Conservation (phyloP, 2,888 invertebrate species). For the Desoria tigrina region DNA sequence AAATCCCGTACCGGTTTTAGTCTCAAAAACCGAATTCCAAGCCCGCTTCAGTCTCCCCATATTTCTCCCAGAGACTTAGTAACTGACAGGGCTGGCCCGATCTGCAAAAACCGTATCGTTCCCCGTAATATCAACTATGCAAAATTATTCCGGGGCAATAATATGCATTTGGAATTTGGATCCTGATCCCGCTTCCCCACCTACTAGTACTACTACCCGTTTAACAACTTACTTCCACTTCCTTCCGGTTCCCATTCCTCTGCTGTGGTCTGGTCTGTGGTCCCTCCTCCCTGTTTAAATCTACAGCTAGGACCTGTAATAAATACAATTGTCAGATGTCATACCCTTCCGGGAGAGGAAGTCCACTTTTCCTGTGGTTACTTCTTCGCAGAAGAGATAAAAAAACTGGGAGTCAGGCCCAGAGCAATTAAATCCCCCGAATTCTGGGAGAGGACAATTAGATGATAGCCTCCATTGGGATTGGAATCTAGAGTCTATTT, state of each 20-base stretch:
- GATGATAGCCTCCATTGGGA: too few species aligned
- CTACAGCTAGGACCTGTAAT: too few species aligned
- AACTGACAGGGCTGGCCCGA: slow-evolving; percentile 12
- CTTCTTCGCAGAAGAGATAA: too few species aligned
- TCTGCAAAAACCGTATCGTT: slow-evolving; percentile 11
- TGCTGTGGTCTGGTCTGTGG: not conserved
- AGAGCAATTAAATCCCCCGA: too few species aligned
- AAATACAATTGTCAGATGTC: too few species aligned
- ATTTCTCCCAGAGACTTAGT: slow-evolving; percentile 19
- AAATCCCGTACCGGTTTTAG: not conserved
- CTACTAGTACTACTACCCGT: not conserved
- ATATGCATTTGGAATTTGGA: slow-evolving; percentile 3
- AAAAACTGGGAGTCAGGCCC: too few species aligned
- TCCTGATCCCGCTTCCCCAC: slow-evolving; percentile 10
- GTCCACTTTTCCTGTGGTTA: too few species aligned
- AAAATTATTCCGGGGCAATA: slow-evolving; percentile 16
- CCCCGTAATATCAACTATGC: slow-evolving; percentile 17
- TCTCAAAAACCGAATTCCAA: slow-evolving; percentile 8
- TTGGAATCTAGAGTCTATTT: too few species aligned
- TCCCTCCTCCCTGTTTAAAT: too few species aligned
- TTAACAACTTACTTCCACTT: slow-evolving; percentile 11
- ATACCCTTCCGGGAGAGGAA: too few species aligned
- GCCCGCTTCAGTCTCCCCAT: slow-evolving; percentile 4
- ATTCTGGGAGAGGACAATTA: too few species aligned
- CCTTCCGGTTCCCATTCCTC: slow-evolving; percentile 8